Percentiles rank a stretch among this genome's conserved stretches.
Evolutionary conservation across 2,888 invertebrate species (phyloP).

Genomic region (Germaria angustata): DNA sequence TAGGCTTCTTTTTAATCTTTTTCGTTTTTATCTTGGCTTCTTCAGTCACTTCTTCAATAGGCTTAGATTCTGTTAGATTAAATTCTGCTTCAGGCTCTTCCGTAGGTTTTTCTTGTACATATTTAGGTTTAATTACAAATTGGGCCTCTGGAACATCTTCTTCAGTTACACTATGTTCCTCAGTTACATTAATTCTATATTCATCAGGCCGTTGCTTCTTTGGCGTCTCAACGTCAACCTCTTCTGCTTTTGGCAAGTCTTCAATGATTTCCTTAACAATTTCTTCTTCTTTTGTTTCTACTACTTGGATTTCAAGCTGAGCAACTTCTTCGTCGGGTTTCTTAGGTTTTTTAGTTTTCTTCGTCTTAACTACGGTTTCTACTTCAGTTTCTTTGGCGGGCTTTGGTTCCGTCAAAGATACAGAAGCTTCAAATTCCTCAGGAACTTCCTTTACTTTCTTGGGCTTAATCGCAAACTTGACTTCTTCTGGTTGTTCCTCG

Average conservation of each 20-base stretch:
- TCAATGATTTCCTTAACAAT: conserved; percentile 71
- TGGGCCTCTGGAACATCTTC: conserved; percentile 66
- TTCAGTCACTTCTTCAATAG: conserved; percentile 71
- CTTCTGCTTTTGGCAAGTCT: conserved; percentile 54
- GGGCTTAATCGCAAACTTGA: conserved; percentile 62
- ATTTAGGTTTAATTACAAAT: conserved; percentile 62
- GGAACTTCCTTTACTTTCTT: conserved; percentile 59
- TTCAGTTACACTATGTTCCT: conserved; percentile 66
- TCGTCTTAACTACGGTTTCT: conserved; percentile 71
- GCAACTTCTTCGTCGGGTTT: conserved; percentile 71
- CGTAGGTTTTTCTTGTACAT: conserved; percentile 50
- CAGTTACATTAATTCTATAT: conserved; percentile 69
- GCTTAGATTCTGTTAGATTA: conserved; percentile 72
- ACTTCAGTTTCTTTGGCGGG: conserved; percentile 70
- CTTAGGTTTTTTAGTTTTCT: conserved; percentile 72
- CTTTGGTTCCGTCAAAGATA: conserved; percentile 73
- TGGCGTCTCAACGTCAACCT: conserved; percentile 53
- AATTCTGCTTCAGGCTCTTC: conserved; percentile 75
- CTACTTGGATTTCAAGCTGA: conserved; percentile 72
- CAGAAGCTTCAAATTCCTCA: conserved; percentile 74
- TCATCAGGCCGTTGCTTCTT: conserved; percentile 70
- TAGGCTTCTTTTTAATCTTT: conserved; percentile 69
- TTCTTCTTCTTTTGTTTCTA: conserved; percentile 73
- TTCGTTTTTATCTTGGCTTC: conserved; percentile 72
- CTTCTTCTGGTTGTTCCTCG: conserved; percentile 69